Percentiles rank a stretch among this genome's conserved stretches.
These are phyloP conservation scores for Macaca fascicularis DNA, from an alignment of 2,113 vertebrate genomes.

Conservation along the genomic window T2T-MFA8v1.1 NC_088394.1:81827501-81828000, in stretches of 20 bases:
- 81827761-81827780: fast-evolving
- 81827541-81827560: neutral
- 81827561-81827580: fast-evolving
- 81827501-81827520: neutral
- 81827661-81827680: too few species aligned
- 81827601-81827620: neutral
- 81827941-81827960: neutral
- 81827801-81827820: neutral
- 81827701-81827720: neutral
- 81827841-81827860: fast-evolving
- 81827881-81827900: neutral
- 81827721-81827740: fast-evolving
- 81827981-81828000: fast-evolving
- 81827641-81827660: neutral
- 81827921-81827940: neutral
- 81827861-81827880: fast-evolving
- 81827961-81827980: too few species aligned
- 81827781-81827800: fast-evolving
- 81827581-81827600: neutral
- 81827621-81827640: neutral
- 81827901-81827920: fast-evolving
- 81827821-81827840: neutral
- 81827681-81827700: neutral
- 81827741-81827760: neutral
- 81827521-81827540: neutral